Evolutionary conservation across 2,888 invertebrate species (phyloP).

Genomic region (Gymnocheta viridis): DNA sequence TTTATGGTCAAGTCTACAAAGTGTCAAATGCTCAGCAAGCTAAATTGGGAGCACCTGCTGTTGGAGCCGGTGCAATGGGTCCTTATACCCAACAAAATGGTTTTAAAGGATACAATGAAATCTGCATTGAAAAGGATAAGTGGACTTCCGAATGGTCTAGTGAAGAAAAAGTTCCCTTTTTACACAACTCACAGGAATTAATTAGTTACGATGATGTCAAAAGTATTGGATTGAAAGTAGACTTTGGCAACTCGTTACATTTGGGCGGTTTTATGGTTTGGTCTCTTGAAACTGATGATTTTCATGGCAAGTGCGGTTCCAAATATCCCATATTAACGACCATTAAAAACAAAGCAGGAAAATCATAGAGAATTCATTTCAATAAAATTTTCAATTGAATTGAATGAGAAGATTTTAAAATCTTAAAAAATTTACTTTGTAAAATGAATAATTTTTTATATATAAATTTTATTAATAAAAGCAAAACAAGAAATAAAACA

Average conservation of each 20-base stretch:
- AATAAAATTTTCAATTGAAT: too few relatives aligned
- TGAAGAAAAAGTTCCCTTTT: neutral
- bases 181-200: conserved; percentile 94
- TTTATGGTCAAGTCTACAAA: conserved; percentile 87
- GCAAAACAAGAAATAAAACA: too few relatives aligned
- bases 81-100: conserved; percentile 86
- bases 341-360: too few relatives aligned
- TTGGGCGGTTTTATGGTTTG: conserved; percentile 87
- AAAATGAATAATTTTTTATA: too few relatives aligned
- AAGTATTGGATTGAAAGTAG: conserved; percentile 90
- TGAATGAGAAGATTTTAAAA: too few relatives aligned
- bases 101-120: conserved; percentile 87
- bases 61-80: conserved; percentile 81
- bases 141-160: conserved; percentile 33
- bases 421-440: too few relatives aligned
- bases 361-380: too few relatives aligned
- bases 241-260: conserved; percentile 90
- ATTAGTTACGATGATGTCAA: conserved; percentile 94
- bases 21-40: conserved; percentile 80
- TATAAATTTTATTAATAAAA: too few relatives aligned
- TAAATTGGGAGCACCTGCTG: conserved; percentile 16
- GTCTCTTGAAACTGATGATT: conserved; percentile 96
- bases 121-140: conserved; percentile 77
- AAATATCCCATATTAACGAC: conserved; percentile 84
- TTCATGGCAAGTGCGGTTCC: conserved; percentile 89